Evolutionary conservation across 2,888 invertebrate genomes (phyloP).

Genomic region (Synanthedon formicaeformis): DNA sequence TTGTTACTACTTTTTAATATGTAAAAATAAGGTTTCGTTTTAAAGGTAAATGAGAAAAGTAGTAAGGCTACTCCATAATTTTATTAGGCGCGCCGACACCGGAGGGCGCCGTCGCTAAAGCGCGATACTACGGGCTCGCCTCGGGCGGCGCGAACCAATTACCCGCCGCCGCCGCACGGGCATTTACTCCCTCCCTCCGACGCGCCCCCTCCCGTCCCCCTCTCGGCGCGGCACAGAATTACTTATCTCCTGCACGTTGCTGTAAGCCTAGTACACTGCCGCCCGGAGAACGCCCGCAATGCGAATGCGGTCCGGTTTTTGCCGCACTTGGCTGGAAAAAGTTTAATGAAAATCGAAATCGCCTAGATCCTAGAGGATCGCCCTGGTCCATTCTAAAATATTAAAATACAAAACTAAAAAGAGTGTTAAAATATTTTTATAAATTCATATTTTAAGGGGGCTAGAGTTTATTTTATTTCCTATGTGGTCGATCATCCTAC

Average conservation of each 20-base stretch:
- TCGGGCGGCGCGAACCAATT: conserved; percentile 71
- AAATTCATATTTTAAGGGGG: no score
- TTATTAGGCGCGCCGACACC: conserved; percentile 50
- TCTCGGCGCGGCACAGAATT: conserved; percentile 36
- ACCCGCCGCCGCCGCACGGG: conserved; percentile 49
- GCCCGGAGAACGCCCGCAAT: conserved; percentile 60
- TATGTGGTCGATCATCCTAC: neutral
- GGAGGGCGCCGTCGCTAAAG: conserved; percentile 70
- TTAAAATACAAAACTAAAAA: no score
- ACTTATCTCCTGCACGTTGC: conserved; percentile 51
- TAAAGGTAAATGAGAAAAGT: no score
- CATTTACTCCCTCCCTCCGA: neutral
- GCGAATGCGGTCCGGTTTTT: conserved; percentile 33
- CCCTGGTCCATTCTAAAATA: no score
- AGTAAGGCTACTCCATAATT: conserved; percentile 26
- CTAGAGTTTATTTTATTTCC: no score
- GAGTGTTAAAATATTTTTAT: no score
- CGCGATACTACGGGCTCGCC: conserved; percentile 70
- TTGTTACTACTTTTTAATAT: neutral
- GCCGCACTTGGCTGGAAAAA: neutral
- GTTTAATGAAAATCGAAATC: no score
- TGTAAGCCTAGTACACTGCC: conserved; percentile 54
- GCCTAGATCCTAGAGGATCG: no score
- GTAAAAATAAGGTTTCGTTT: no score
- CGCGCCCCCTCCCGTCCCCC: conserved; percentile 8